Percentiles rank a stretch among this genome's conserved stretches.
Conservation (phyloP, 2,113 vertebrate genomes). For the Jacana jacana region DNA sequence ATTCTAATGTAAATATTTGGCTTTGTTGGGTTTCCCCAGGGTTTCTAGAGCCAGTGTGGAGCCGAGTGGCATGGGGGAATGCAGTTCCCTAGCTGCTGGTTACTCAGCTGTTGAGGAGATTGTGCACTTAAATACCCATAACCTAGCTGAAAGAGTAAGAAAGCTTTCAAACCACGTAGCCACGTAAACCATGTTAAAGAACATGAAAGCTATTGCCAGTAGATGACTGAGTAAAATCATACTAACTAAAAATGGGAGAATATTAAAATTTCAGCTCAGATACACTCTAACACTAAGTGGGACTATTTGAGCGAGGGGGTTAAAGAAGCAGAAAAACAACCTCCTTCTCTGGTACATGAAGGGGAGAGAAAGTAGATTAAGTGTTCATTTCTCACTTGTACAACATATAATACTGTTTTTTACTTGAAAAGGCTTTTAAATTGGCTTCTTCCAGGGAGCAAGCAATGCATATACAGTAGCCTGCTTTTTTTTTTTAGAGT, state of each 20-base stretch:
- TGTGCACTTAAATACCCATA: neutral
- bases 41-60: neutral
- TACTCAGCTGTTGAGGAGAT: neutral
- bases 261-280: neutral
- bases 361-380: neutral
- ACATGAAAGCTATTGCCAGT: neutral
- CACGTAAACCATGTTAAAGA: too few species aligned
- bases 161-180: neutral
- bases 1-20: constrained; percentile 1
- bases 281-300: fast-evolving
- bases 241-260: neutral
- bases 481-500: neutral
- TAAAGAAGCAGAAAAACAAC: neutral
- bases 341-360: neutral
- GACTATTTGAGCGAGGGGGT: neutral
- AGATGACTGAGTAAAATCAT: neutral
- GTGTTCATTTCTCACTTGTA: neutral
- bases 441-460: neutral
- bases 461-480: neutral
- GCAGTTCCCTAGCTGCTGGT: neutral
- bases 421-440: neutral
- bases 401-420: neutral
- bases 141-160: neutral
- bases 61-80: neutral
- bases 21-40: neutral